Percentiles rank a stretch among this genome's conserved stretches.
phyloP scores from a whole-genome alignment of 2,888 invertebrate species.

The Plagodis dolabraria region DNA sequence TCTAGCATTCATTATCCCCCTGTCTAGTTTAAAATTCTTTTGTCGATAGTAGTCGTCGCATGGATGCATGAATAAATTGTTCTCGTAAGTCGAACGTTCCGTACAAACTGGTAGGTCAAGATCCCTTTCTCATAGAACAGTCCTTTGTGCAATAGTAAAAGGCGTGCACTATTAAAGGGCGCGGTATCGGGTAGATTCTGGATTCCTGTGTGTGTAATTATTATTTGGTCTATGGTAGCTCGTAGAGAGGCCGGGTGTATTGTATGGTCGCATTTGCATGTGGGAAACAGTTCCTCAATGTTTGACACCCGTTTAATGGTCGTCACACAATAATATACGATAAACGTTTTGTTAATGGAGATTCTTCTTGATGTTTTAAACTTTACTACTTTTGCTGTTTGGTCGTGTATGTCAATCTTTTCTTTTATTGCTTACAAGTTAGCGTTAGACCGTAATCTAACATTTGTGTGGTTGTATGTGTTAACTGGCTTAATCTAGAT shows the following conservation, averaged over 20 bases:
- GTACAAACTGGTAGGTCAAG: slow-evolving; percentile 84
- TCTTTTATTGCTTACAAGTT: too few species aligned
- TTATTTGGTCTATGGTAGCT: slow-evolving; percentile 58
- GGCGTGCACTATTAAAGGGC: slow-evolving; percentile 79
- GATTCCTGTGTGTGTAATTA: slow-evolving; percentile 55
- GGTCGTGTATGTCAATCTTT: too few species aligned
- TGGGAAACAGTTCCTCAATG: slow-evolving; percentile 26
- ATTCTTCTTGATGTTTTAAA: too few species aligned
- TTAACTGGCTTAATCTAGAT: too few species aligned
- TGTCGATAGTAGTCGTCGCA: slow-evolving; percentile 75
- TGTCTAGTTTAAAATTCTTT: slow-evolving; percentile 83
- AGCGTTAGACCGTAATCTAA: too few species aligned
- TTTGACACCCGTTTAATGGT: slow-evolving; percentile 19
- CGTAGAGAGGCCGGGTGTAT: slow-evolving; percentile 26
- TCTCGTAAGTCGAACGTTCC: slow-evolving; percentile 75
- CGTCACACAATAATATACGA: slow-evolving; percentile 31
- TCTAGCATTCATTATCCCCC: slow-evolving; percentile 83
- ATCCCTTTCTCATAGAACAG: slow-evolving; percentile 83
- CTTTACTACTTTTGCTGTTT: too few species aligned
- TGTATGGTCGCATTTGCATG: slow-evolving; percentile 37
- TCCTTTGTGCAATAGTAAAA: slow-evolving; percentile 80
- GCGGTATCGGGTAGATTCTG: slow-evolving; percentile 66
- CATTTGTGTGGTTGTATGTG: too few species aligned
- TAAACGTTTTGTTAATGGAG: too few species aligned
- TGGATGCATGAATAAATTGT: slow-evolving; percentile 83